Base-by-base conservation (phyloP, 2,888 invertebrate species). In the Encarsia formosa region DNA sequence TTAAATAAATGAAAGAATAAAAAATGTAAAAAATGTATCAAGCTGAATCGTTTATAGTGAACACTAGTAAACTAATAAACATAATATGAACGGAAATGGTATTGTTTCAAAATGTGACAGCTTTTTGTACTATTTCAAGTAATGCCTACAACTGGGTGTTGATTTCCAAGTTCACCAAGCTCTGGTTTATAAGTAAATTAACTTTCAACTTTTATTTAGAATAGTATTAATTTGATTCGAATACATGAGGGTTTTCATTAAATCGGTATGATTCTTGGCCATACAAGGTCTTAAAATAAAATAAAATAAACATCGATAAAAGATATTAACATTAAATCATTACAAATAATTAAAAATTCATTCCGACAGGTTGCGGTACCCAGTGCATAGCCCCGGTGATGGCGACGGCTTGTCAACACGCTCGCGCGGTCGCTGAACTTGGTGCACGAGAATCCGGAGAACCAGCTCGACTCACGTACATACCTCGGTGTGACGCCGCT, bases 301-400 rank as follows among this genome's bases (percentile, higher is more conserved):
- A 32, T n/a, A 32, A 32, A 32, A 1, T n/a, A 32, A 32, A 32
- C 26, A 11, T 11, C 18, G 37, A 37, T 19, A 37, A 37, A 37
- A 37, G 26, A 26, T 6, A 11, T 6, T 26, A 11, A 6, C 6
- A 26, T 15, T n/a, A 13, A n/a, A n/a, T 34, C 34, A n/a, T n/a
- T n/a, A n/a, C n/a, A n/a, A n/a, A n/a, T 11, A 11, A 26, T 8
- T 11, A 11, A 26, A 26, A 8, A 11, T 11, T 23, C 20, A 19
- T 24, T 2, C n/a, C 15, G n/a, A 3, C 40, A 56, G 91, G 91
- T 20, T 91, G 91, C 66, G 91, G 91, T 0, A 90, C 91, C 0
- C 85, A 87, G 61, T 91, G 91, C 68, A 82, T 86, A 0, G 77
- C 81, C 38, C 85, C 89, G 0, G 79, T 87, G 31, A 78, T 88